phyloP scores from a whole-genome alignment of 1,140 invertebrate genomes.

The Lucilia cuprina region DNA sequence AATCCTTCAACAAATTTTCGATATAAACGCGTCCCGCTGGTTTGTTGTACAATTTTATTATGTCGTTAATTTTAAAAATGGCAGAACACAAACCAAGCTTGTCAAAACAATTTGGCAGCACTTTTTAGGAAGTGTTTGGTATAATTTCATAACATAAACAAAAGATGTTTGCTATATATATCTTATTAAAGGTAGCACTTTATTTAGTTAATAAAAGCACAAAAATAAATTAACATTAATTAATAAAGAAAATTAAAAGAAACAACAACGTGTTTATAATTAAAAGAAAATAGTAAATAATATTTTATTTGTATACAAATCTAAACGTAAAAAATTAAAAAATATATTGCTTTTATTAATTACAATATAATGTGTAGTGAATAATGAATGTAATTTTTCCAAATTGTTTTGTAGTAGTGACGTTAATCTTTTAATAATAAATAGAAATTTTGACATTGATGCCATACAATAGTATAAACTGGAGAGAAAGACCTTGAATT shows the following conservation, averaged over 20 bases:
- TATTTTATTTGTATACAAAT: neutral
- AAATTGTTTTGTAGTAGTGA: neutral
- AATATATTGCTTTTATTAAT: neutral
- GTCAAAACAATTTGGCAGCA: neutral
- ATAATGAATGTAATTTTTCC: neutral
- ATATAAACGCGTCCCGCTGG: neutral
- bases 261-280: neutral
- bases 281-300: neutral
- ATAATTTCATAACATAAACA: neutral
- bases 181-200: neutral
- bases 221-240: neutral
- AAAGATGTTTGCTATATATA: neutral
- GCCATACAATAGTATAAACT: neutral
- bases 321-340: neutral
- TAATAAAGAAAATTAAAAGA: neutral
- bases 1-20: neutral
- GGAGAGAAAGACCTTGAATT: slow-evolving; percentile 27
- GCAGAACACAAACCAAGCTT: slow-evolving; percentile 8
- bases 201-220: neutral
- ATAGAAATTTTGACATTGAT: slow-evolving; percentile 23
- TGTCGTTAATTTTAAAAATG: slow-evolving; percentile 28
- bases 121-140: slow-evolving; percentile 21
- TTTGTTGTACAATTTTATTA: neutral
- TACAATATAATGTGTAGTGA: neutral
- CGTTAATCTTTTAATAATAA: slow-evolving; percentile 12